phyloP scores from a whole-genome alignment of 2,888 invertebrate species.

The Shargacucullia verbasci region DNA sequence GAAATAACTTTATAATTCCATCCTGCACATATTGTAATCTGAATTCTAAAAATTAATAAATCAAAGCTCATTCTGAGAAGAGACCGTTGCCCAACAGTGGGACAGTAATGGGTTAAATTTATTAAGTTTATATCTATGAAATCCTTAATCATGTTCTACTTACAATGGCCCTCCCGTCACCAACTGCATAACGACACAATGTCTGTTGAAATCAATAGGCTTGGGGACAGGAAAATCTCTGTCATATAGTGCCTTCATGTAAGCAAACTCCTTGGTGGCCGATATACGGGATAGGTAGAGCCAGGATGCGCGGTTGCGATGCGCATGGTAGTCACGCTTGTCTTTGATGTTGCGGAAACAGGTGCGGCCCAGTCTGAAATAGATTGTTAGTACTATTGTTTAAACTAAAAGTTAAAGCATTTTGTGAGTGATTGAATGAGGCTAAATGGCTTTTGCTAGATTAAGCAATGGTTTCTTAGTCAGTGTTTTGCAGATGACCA shows the following conservation, averaged over 20 bases:
- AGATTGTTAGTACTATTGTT: neutral
- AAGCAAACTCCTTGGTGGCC: conserved; percentile 99
- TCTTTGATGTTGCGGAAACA: conserved; percentile 98
- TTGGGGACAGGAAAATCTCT: conserved; percentile 98
- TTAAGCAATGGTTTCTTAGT: no score
- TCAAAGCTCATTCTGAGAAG: no score
- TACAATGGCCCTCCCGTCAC: conserved; percentile 94
- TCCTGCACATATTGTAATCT: no score
- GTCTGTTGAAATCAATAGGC: conserved; percentile 97
- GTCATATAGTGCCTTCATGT: conserved; percentile 97
- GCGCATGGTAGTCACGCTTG: conserved; percentile 98
- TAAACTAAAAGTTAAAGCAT: no score
- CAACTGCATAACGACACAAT: conserved; percentile 99
- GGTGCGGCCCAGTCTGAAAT: conserved; percentile 94
- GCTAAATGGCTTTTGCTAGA: no score
- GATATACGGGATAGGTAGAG: conserved; percentile 98
- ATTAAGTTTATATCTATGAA: no score
- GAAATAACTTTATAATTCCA: no score
- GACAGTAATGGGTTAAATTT: no score
- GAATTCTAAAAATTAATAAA: no score
- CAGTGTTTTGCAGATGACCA: no score
- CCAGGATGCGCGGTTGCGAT: conserved; percentile 97
- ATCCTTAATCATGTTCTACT: conserved; percentile 67
- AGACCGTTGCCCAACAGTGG: no score
- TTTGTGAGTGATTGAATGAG: no score